Base-by-base conservation (phyloP, 1,140 invertebrate species). In the Trichonephila inaurata region DNA sequence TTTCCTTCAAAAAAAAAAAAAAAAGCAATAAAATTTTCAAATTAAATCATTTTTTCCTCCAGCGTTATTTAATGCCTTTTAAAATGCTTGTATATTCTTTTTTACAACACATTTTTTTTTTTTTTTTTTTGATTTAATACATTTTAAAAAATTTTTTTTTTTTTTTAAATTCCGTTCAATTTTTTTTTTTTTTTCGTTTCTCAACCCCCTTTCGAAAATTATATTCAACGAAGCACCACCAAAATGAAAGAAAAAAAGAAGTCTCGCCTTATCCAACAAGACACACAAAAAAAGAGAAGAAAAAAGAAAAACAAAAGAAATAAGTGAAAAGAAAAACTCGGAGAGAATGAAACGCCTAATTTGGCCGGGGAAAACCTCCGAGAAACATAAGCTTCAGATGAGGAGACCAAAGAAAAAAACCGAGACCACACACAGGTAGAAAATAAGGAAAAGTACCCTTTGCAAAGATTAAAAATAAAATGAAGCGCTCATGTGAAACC, bases 401-500 rank as follows among this genome's bases (percentile, higher is more conserved):
- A 72, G 33, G 40, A 72, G 18, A n/a, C 62, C 10, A 64, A 44
- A 90, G 69, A 77, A 40, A 61, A 82, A 91, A 83, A 44, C 24
- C n/a, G 28, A 66, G 85, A 89, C 92, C 85, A 88, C 92, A 51
- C 69, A 19, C 85, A 51, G 82, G 51, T 62, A 19, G 82, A 51
- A 64, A 61, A 82, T 60, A 66, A 64, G 40, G 72, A 77, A 77
- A 86, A 87, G 44, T 40, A 44, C 51, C 16, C n/a, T 19, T 10
- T 58, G 51, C 40, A 4, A 7, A 40, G 83, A 44, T 92, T 85
- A 93, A 93, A 93, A 93, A 89, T 69, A 88, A 88, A 81, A 93
- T 81, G 85, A 92, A 87, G 91, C 83, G 24, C 44, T 81, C 44
- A 81, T 81, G 85, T 88, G 92, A 93, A 88, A 93, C 92, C 92